A percentile compares a stretch with the other conserved stretches of the same genome.
phyloP scores from a whole-genome alignment of 2,888 invertebrate genomes.

The Drosophila multiciliata region DNA sequence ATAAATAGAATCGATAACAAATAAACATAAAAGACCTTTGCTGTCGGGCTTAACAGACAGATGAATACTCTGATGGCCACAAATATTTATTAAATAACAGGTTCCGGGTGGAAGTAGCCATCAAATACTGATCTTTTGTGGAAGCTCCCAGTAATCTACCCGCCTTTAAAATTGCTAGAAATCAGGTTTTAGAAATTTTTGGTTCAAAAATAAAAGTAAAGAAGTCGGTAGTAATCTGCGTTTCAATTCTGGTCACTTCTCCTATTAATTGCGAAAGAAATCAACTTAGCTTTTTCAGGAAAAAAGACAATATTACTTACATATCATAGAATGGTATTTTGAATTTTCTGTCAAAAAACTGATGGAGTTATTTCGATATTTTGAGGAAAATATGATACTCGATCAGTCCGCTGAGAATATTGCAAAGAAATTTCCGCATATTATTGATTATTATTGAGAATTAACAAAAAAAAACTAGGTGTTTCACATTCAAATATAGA shows the following conservation, averaged over 20 bases:
- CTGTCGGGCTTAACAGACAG: neutral
- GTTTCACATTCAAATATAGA: neutral
- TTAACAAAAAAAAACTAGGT: neutral
- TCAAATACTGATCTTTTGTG: too few relatives aligned
- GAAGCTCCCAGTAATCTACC: too few relatives aligned
- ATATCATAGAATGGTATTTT: neutral
- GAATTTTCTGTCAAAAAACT: neutral
- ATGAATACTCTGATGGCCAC: neutral
- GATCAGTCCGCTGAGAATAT: neutral
- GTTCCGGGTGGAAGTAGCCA: neutral
- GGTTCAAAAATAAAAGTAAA: neutral
- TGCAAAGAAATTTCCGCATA: neutral
- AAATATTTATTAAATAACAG: neutral
- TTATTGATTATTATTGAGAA: neutral
- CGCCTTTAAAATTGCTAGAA: too few relatives aligned
- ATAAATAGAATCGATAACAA: neutral
- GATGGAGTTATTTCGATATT: neutral
- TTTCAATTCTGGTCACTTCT: neutral
- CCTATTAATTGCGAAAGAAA: too few relatives aligned
- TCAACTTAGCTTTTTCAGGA: neutral
- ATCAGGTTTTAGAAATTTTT: neutral
- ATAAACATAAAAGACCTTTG: too few relatives aligned
- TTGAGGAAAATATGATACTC: neutral
- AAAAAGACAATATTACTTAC: neutral
- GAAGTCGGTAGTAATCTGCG: neutral